Base-by-base conservation (phyloP, 2,113 vertebrate genomes). In the Podarcis muralis region DNA sequence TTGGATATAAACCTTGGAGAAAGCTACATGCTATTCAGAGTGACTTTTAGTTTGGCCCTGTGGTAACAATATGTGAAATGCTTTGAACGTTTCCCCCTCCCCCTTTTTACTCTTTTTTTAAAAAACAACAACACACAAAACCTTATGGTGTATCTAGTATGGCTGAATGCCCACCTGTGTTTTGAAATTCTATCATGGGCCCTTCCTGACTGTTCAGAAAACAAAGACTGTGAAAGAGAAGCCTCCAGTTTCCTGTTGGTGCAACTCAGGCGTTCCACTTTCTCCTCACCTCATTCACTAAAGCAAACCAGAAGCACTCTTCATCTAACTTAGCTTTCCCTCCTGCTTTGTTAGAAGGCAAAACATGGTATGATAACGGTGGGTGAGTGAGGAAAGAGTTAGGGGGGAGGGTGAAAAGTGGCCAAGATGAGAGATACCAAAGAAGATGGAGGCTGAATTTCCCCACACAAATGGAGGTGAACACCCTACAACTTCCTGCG, bases 221-320 rank as follows among this genome's bases (percentile, higher is more conserved):
- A 95, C 97, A 97, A 98, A 98, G 96, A 98, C 97, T 97, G 96
- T 81, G 96, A 98, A 97, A 98, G 95, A 95, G 88, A 86, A 94
- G 93, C 71, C 89, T 95, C 89, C 88, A 92, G 96, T 95, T 98
- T 98, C 98, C 98, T 96, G 96, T 97, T 92, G 18, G 57, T 43
- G 72, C 0, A 0, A 20, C 77, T 81, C 69, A 89, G 87, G 84
- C 89, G 91, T 95, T 95, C 94, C 95, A 96, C 95, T 96, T 95
- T 96, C 95, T 95, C 90, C 93, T 93, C 85, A 83, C 90, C 90
- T 95, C 91, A 90, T 90, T 86, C 68, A 85, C 57, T 32, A 62
- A 77, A 86, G 27, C 87, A 88, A 81, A 86, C 65, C 82, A 90
- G 87, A 90, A 88, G 90, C 53, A 83, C 40, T 86, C 66, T 86